phyloP scores from a whole-genome alignment of 1,140 invertebrate species.

The Drosophila biarmipes region DNA sequence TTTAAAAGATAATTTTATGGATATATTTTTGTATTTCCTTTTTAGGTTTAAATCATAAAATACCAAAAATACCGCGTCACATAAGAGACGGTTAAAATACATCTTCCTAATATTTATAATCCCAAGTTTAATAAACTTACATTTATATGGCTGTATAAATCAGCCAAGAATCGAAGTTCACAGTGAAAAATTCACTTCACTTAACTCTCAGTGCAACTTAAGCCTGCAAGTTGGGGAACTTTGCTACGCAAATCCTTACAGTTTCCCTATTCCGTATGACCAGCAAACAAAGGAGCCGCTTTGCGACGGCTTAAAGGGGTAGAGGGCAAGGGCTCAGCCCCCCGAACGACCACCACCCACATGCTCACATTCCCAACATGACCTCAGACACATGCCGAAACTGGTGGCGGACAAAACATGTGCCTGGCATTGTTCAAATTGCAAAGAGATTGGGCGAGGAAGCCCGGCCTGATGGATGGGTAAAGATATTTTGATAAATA shows the following conservation, averaged over 20 bases:
- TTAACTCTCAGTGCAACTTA: slow-evolving; percentile 2
- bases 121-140: no score
- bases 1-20: neutral
- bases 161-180: neutral
- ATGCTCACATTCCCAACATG: slow-evolving; percentile 31
- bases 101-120: no score
- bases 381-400: slow-evolving; percentile 46
- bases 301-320: neutral
- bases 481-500: slow-evolving; percentile 37
- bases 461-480: slow-evolving; percentile 9
- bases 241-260: slow-evolving; percentile 15
- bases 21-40: neutral
- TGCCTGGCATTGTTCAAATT: slow-evolving; percentile 40
- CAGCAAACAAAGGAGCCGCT: slow-evolving; percentile 13
- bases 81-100: no score
- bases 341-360: slow-evolving; percentile 1
- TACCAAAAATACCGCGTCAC: no score
- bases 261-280: neutral
- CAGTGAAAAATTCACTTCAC: neutral
- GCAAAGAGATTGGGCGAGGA: slow-evolving; percentile 1
- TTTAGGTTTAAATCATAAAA: no score
- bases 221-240: slow-evolving; percentile 17
- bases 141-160: no score
- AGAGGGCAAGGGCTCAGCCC: neutral
- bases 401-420: slow-evolving; percentile 28